phyloP scores from a whole-genome alignment of 2,113 vertebrate species.

The Datnioides undecimradiatus region DNA sequence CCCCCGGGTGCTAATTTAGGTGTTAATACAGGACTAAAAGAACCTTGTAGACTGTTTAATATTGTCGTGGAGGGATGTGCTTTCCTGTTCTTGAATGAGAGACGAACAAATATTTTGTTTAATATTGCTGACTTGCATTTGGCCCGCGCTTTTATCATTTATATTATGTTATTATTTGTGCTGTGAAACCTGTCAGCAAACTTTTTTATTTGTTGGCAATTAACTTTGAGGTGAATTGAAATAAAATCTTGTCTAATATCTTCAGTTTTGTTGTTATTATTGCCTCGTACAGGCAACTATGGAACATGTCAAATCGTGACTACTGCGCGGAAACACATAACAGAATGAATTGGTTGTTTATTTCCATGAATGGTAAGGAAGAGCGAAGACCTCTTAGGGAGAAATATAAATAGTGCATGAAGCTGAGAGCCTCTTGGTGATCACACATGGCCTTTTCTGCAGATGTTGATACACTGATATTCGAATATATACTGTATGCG shows the following conservation, averaged over 20 bases:
- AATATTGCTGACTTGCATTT: neutral
- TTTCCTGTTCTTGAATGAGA: neutral
- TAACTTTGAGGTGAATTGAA: neutral
- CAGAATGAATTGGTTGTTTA: slow-evolving; percentile 44
- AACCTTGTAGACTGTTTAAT: slow-evolving; percentile 8
- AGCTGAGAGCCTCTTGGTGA: slow-evolving; percentile 51
- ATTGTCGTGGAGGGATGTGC: neutral
- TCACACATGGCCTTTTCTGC: slow-evolving; percentile 56
- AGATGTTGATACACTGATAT: slow-evolving; percentile 62
- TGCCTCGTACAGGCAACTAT: neutral
- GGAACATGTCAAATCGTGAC: neutral
- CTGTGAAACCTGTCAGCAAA: slow-evolving; percentile 21
- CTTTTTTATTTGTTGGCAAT: slow-evolving; percentile 6
- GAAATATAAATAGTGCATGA: slow-evolving; percentile 47
- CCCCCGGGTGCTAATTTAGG: slow-evolving; percentile 28
- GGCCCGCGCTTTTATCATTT: slow-evolving; percentile 13
- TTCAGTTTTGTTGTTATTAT: slow-evolving; percentile 25
- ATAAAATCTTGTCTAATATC: neutral
- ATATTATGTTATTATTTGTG: slow-evolving; percentile 1
- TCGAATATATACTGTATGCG: slow-evolving; percentile 28
- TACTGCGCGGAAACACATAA: neutral
- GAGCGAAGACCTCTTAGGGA: slow-evolving; percentile 23
- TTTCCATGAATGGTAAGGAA: slow-evolving; percentile 49
- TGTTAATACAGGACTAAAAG: slow-evolving; percentile 25
- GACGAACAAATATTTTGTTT: slow-evolving; percentile 3